Base-by-base conservation (phyloP, 2,888 invertebrate genomes). In the Crossocerus cetratus region DNA sequence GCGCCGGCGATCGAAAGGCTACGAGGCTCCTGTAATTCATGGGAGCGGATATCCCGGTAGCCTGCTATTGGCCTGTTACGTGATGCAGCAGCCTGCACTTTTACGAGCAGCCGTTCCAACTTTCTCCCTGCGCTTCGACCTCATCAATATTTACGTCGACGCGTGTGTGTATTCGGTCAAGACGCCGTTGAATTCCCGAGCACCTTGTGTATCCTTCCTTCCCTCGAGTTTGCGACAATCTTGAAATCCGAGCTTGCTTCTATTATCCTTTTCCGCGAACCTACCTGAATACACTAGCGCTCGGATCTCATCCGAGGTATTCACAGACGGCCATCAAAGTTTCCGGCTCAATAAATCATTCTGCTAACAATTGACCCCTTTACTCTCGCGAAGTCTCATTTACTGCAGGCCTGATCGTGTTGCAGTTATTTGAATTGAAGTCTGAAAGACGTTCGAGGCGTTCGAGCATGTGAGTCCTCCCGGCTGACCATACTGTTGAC, bases 81-180 rank as follows among this genome's bases (percentile, higher is more conserved):
- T 23, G 43, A 54, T 56, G 61, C 23, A 61, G 23, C n/a, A 61
- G 23, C n/a, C 11, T 42, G 16, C 49, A 43, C 55, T 72, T 73
- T 73, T 70, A 73, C 65, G 72, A 73, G 32, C 32, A 63, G 18
- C 21, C 53, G 58, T 20, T 14, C 20, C 32, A 74, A 60, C 69
- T 70, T 75, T 45, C 69, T 65, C 14, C 21, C 65, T 32, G 20
- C 23, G 32, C 32, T 43, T 18, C 32, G 44, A 59, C 64, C 69
- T 65, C 69, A 72, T 77, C 61, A 69, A 77, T 77, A 76, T 77
- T 77, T 72, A 77, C 64, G 70, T n/a, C 20, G 42, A 16, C 18
- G 53, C 23, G 22, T 60, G 21, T 44, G 54, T 16, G 14, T 14
- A 20, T 45, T 11, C 59, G 57, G 64, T 58, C 69, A 65, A 58